Base-by-base conservation (phyloP, 2,888 invertebrate species). In the Drosophila neonasuta region DNA sequence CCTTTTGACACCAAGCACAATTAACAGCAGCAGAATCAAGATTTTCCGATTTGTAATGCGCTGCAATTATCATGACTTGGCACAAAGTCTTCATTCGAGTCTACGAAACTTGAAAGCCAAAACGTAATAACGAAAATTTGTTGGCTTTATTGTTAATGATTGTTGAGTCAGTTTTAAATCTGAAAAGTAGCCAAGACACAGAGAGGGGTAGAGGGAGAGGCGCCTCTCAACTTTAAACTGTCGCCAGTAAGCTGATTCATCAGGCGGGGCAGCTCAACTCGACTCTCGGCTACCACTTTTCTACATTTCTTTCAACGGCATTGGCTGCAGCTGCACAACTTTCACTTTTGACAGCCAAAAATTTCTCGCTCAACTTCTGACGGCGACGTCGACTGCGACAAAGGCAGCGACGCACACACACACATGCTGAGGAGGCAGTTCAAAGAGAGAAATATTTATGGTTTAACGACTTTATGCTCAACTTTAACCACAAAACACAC, bases 341-440 rank as follows among this genome's bases (percentile, higher is more conserved):
- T 86, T 86, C 86, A 86, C 86, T 86, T 86, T 86, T 87, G 87
- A 73, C 86, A 87, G 86, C 77, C 86, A 76, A 87, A 84, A 87
- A 87, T 85, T 82, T 85, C 86, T 87, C 78, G 80, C 71, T 86
- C 72, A 81, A 73, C 86, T 86, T 86, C 84, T 86, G 86, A 79
- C 74, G 79, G 63, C 59, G 65, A 68, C 11, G 29, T 41, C 44
- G 49, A 34, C 52, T 61, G 39, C 15, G 13, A 8, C 39, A 2
- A 15, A 2, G 36, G n/a, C 36, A n/a, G 36, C 39, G 44, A 44
- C 44, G 17, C 57, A 36, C 49, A 20, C 20, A 20, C 17, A 56
- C 60, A 62, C 61, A 60, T 46, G 60, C 54, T 52, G 58, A 52
- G 63, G n/a, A 68, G 71, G 61, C 71, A 77, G 69, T 66, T 76